Evolutionary conservation across 92 coral and sea anemone genomes (phyloP).

Genomic region (Hydrozoanthus gracilis): DNA sequence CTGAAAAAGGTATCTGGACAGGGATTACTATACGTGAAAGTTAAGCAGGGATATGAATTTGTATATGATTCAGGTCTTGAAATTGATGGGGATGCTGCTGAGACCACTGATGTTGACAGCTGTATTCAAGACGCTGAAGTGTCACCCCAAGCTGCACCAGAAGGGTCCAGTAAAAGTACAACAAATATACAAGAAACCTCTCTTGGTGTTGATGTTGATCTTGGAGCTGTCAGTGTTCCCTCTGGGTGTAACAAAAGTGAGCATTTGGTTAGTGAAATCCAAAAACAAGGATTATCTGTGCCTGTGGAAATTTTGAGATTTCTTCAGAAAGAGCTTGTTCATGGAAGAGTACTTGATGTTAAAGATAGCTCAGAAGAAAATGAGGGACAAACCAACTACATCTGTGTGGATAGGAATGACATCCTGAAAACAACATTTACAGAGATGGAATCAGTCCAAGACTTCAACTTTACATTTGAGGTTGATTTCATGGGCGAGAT

Average conservation of each 20-base stretch:
- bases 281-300: constrained; percentile 22
- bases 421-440: constrained; percentile 40
- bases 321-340: constrained; percentile 25
- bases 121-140: constrained; percentile 25
- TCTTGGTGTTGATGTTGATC: constrained; percentile 16
- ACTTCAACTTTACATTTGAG: constrained; percentile 58
- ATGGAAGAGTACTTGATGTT: constrained; percentile 60
- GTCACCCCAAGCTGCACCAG: constrained; percentile 26
- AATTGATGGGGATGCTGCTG: constrained; percentile 18
- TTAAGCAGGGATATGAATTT: constrained; percentile 46
- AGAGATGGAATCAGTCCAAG: constrained; percentile 47
- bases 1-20: constrained; percentile 65
- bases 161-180: constrained; percentile 26
- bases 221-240: constrained; percentile 17
- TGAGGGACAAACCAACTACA: constrained; percentile 54
- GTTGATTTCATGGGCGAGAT: constrained; percentile 71
- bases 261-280: constrained; percentile 23
- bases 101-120: constrained; percentile 6
- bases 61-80: constrained; percentile 35
- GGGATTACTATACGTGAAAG: constrained; percentile 60
- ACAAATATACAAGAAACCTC: background rate
- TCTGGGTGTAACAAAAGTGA: constrained; percentile 26
- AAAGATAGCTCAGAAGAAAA: constrained; percentile 41
- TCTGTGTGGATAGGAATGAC: constrained; percentile 33
- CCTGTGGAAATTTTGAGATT: constrained; percentile 25